phyloP scores from a whole-genome alignment of 2,888 invertebrate genomes.

The Nineta flava region DNA sequence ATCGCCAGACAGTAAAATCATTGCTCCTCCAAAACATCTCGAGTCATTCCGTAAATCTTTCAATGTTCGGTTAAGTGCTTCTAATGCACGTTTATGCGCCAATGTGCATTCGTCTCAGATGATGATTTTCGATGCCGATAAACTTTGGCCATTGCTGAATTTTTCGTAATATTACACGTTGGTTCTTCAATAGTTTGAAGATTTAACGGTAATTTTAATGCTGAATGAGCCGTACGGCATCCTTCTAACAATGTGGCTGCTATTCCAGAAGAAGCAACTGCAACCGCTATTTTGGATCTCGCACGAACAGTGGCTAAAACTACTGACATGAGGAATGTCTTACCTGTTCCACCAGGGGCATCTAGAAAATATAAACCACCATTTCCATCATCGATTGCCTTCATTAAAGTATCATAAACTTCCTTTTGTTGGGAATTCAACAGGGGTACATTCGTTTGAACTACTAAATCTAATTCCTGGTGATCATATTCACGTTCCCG shows the following conservation, averaged over 20 bases:
- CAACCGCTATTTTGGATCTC: constrained; percentile 14
- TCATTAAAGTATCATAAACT: constrained; percentile 13
- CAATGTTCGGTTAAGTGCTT: too few relatives aligned
- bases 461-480: constrained; percentile 6
- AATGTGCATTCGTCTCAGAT: too few relatives aligned
- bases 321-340: constrained; percentile 14
- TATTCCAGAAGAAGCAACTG: constrained; percentile 17
- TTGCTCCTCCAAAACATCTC: too few relatives aligned
- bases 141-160: constrained; percentile 18
- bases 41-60: too few relatives aligned
- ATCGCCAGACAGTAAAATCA: too few relatives aligned
- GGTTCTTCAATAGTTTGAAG: constrained; percentile 16
- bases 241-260: constrained; percentile 13
- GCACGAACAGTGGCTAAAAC: constrained; percentile 15
- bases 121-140: constrained; percentile 16
- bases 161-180: constrained; percentile 18
- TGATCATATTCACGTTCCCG: constrained; percentile 18
- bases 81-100: constrained; percentile 15
- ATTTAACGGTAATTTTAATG: constrained; percentile 16
- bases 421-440: constrained; percentile 9
- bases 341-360: constrained; percentile 9
- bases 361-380: constrained; percentile 15
- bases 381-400: constrained; percentile 16
- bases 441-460: constrained; percentile 8
- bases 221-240: constrained; percentile 13